Percentiles rank a stretch among this genome's conserved stretches.
These are phyloP conservation scores for Nyctalus aviator DNA, from an alignment of 2,797 vertebrate species.

Conservation along the genomic window DNA sequence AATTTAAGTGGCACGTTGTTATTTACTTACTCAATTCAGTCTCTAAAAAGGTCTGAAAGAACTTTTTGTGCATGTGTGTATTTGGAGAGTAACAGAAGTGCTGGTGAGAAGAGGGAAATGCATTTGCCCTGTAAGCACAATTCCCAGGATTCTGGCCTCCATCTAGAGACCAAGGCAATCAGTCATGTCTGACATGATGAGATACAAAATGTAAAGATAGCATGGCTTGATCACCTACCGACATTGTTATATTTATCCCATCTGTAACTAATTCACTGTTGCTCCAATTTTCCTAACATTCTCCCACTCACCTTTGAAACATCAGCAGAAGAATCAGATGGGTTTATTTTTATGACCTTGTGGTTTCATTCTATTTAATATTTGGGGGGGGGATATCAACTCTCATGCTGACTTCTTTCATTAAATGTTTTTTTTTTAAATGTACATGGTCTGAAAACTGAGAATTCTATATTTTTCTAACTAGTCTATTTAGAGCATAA, in stretches of 20 bases:
- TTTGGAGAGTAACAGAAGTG: background rate
- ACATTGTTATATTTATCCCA: conserved; percentile 59
- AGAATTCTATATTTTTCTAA: conserved; percentile 76
- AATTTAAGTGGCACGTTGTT: background rate
- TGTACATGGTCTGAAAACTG: conserved; percentile 77
- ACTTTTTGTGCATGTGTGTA: background rate
- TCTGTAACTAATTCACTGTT: conserved; percentile 74
- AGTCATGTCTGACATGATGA: conserved; percentile 49
- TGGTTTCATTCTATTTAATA: conserved; percentile 65
- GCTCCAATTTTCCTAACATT: conserved; percentile 54
- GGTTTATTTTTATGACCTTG: conserved; percentile 78
- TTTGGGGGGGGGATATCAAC: conserved; percentile 73
- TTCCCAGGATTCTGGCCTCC: conserved; percentile 43
- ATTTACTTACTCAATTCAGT: conserved; percentile 32
- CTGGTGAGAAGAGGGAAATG: background rate
- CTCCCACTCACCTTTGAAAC: conserved; percentile 66
- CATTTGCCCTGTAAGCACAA: conserved; percentile 34
- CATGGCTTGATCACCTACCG: background rate
- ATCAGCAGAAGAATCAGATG: conserved; percentile 62
- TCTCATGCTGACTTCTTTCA: conserved; percentile 80
- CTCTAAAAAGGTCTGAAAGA: background rate
- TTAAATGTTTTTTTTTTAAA: conserved; percentile 68
- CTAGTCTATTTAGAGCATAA: conserved; percentile 65
- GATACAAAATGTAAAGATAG: conserved; percentile 16
- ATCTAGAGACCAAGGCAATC: conserved; percentile 22